Evolutionary conservation across 2,888 invertebrate genomes (phyloP), one percentile per base, ranked within the genome.

Genomic region (Hetaerina titia): DNA sequence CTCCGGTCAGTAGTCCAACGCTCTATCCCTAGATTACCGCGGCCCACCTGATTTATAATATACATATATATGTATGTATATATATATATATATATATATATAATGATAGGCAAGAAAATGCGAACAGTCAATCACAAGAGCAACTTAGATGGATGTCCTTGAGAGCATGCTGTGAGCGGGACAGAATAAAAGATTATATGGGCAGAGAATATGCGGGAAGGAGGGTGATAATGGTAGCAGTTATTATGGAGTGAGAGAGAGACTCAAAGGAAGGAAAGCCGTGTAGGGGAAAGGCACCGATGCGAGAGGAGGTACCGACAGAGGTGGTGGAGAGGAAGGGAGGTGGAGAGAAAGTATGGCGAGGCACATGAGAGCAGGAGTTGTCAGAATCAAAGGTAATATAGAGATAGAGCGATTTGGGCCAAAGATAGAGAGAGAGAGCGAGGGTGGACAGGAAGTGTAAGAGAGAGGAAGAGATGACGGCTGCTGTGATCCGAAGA

Each of bases 321-420:
- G 25, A 81, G 81, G 15, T 81, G 81, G 19, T 0, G 81, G 15
- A 81, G 81, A 45, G 31, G 25, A 31, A 11, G 81, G 8, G 81
- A 31, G 13, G 9, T 0, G 31, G 13, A 13, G 8, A 31, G 31
- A 11, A 5, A n/a, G 25, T 25, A 74, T 74, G n/a, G 74, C 0
- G 69, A 45, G 45, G 45, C 45, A 45, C 45, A 45, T 45, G 45
- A 13, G 22, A 8, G 74, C 25, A 22, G 81, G n/a, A 81, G 81
- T 81, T 81, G 81, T 81, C 81, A 81, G 31, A 81, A 81, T 81
- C 81, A 81, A 81, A 81, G 25, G 81, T 31, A 31, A 81, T 81
- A 81, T 81, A 81, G 31, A 31, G 22, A 11, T 25, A 22, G 6
- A 60, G 60, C 1, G 60, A 60, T 11, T 4, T 0, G 60, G 17